These are phyloP conservation scores for Melinaea menophilus DNA, from an alignment of 2,888 invertebrate species.

Conservation along the genomic window DNA sequence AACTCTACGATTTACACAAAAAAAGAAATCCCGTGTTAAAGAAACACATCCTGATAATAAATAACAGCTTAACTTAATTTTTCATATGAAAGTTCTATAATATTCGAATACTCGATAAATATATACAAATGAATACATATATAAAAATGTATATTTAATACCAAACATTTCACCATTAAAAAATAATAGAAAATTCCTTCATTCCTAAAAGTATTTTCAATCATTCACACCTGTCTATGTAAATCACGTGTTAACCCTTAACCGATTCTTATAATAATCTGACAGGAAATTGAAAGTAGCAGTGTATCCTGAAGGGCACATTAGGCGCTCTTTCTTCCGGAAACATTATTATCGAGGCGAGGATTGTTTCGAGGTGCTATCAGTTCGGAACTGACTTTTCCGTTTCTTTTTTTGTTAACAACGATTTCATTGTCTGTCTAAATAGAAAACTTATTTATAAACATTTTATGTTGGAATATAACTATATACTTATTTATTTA, in stretches of 20 bases:
- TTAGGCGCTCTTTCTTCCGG: slow-evolving; percentile 52
- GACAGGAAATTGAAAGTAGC: slow-evolving; percentile 26
- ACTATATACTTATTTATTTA: not conserved
- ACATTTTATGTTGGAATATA: not conserved
- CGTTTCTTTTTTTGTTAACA: slow-evolving; percentile 13
- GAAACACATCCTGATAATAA: too few species aligned
- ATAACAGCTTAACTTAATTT: too few species aligned
- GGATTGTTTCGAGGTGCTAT: slow-evolving; percentile 62
- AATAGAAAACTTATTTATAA: not conserved
- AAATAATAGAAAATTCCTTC: not conserved
- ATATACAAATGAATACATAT: too few species aligned
- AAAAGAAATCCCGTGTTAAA: too few species aligned
- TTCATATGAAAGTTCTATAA: too few species aligned
- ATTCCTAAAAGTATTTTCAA: slow-evolving; percentile 28
- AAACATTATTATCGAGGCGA: slow-evolving; percentile 60
- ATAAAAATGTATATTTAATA: too few species aligned
- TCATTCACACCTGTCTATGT: slow-evolving; percentile 27
- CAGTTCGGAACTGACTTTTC: slow-evolving; percentile 35
- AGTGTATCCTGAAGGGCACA: slow-evolving; percentile 45
- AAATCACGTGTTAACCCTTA: slow-evolving; percentile 22
- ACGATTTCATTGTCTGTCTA: not conserved
- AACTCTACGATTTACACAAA: not conserved
- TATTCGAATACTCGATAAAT: too few species aligned
- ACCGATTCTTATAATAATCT: slow-evolving; percentile 24
- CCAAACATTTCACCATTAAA: not conserved